Evolutionary conservation across 53 echinoderm and acorn worm species (phyloP), one percentile per base, ranked within the genome.

Genomic region (Patiria pectinifera): DNA sequence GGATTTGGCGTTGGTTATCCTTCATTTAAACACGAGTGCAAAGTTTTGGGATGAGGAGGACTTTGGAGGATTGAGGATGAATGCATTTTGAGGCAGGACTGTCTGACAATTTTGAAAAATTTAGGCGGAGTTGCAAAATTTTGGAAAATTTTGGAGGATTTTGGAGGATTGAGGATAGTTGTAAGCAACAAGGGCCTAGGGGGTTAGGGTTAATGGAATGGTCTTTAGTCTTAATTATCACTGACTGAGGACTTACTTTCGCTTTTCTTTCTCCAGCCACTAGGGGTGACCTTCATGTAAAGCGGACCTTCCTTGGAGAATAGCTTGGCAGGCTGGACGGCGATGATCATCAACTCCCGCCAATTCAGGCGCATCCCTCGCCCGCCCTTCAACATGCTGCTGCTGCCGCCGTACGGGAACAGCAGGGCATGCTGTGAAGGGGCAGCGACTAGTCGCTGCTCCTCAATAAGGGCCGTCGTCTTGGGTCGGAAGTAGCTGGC

Each of bases 281-380:
- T 86, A 82, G 95, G 82, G 14, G 91, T 77, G 35, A 94, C 81
- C 87, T 95, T 94, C 86, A 99, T 95, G 89, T 96, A 99, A 25
- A 99, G 94, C 21, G 96, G 96, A 18, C 99, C 99, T 82, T 99
- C 99, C 92, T 97, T 96, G 92, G 99, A 95, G 92, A 96, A 99
- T 15, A 69, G 88, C 66, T 96, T 95, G 89, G 97, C 82, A 12
- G 96, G 92, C 76, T 99, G 97, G 79, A 95, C 92, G 75, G 97
- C 99, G 22, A 99, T 87, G 69, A 91, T 92, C 48, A 95, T 94
- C 80, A 99, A 89, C 93, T 99, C 99, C 85, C 95, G 95, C 80
- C 91, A 83, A 66, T 99, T 99, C 83, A 94, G 97, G 48, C 96
- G 93, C 99, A 99, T 99, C 11, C 26, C 24, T 69, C 82, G 82